phyloP scores from a whole-genome alignment of 1,140 invertebrate genomes.

The Stegodyphus mimosarum region DNA sequence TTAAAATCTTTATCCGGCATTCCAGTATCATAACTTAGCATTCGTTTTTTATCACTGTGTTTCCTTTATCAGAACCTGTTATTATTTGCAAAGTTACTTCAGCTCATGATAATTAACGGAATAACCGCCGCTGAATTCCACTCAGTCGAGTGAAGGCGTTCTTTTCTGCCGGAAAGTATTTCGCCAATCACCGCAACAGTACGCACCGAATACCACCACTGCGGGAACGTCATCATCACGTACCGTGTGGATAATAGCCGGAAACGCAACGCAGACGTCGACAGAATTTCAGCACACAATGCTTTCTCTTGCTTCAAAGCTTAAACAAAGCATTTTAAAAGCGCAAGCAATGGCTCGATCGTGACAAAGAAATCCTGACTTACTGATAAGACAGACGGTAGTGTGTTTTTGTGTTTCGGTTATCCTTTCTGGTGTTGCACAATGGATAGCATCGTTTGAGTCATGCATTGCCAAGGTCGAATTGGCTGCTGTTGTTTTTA shows the following conservation, averaged over 20 bases:
- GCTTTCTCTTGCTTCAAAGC: slow-evolving; percentile 23
- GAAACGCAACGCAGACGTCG: slow-evolving; percentile 29
- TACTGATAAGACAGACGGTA: slow-evolving; percentile 46
- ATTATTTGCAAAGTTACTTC: too few species aligned
- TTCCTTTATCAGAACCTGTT: too few species aligned
- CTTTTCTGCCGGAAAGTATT: slow-evolving; percentile 29
- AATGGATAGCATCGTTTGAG: slow-evolving; percentile 56
- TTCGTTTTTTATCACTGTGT: too few species aligned
- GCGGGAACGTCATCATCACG: slow-evolving; percentile 5
- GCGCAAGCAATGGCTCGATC: slow-evolving; percentile 49
- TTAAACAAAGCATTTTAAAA: slow-evolving; percentile 55
- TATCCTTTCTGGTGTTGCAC: slow-evolving; percentile 42
- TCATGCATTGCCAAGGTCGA: slow-evolving; percentile 51
- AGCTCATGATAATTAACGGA: too few species aligned
- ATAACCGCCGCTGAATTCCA: too few species aligned
- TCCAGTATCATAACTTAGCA: too few species aligned
- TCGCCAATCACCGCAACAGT: slow-evolving; percentile 24
- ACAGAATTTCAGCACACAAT: slow-evolving; percentile 11
- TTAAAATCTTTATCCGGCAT: too few species aligned
- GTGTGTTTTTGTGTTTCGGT: slow-evolving; percentile 45
- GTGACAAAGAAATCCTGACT: slow-evolving; percentile 49
- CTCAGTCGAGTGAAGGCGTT: neutral
- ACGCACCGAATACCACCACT: neutral
- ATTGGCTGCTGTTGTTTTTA: neutral
- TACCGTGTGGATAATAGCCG: slow-evolving; percentile 48